Evolutionary conservation across 92 coral and sea anemone genomes (phyloP).

Genomic region (Palythoa grandis): DNA sequence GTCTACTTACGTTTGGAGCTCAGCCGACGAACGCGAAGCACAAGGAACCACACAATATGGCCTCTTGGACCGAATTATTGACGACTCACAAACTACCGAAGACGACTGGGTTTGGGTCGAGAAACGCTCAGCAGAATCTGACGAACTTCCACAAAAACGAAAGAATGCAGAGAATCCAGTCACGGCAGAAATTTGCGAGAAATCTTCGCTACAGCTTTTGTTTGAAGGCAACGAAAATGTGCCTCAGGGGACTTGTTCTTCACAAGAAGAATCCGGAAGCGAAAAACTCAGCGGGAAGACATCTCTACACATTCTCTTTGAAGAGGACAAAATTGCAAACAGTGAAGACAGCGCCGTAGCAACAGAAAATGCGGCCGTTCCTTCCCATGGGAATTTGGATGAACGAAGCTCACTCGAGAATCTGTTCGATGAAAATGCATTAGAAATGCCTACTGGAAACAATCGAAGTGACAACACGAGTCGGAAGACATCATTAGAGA

Average conservation of each 20-base stretch:
- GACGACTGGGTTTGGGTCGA: constrained; percentile 96
- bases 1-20: constrained; percentile 77
- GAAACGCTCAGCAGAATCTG: constrained; percentile 54
- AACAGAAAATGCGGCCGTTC: not conserved
- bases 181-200: constrained; percentile 19
- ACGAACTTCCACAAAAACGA: constrained; percentile 24
- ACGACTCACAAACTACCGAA: constrained; percentile 74
- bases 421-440: constrained; percentile 26
- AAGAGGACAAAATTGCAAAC: constrained; percentile 42
- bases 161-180: not conserved
- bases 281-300: constrained; percentile 36
- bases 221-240: constrained; percentile 9
- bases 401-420: constrained; percentile 23
- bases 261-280: constrained; percentile 46
- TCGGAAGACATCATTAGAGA: constrained; percentile 29
- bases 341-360: not conserved
- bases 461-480: constrained; percentile 41
- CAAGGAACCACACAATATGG: constrained; percentile 4
- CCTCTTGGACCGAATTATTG: constrained; percentile 21
- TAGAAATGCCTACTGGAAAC: constrained; percentile 1
- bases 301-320: constrained; percentile 57
- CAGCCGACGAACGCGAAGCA: constrained; percentile 39
- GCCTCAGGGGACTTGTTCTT: not conserved
- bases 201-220: constrained; percentile 30
- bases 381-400: not conserved